Percentiles rank a stretch among this genome's conserved stretches.
These are phyloP conservation scores for Acanthiza pusilla DNA, from an alignment of 2,797 vertebrate species.

Conservation along the genomic window DNA sequence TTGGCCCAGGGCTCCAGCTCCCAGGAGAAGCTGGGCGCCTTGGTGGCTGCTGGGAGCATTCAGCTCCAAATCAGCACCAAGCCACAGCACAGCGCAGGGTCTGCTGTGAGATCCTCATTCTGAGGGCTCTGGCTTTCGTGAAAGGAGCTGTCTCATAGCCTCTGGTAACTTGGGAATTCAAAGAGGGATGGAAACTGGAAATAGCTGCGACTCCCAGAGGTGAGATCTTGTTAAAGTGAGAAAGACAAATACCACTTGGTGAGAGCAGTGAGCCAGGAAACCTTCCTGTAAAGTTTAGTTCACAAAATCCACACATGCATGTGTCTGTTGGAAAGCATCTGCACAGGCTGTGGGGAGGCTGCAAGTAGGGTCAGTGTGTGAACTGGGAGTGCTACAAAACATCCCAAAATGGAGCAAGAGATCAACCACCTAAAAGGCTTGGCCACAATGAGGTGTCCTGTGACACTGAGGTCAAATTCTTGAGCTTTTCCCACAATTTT, in stretches of 20 bases:
- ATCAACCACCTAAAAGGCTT: neutral
- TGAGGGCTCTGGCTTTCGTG: neutral
- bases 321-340: neutral
- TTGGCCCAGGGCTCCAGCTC: neutral
- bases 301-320: neutral
- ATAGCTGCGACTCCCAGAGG: neutral
- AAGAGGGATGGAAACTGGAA: neutral
- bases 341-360: neutral
- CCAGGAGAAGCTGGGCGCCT: neutral
- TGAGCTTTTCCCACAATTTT: neutral
- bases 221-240: neutral
- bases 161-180: neutral
- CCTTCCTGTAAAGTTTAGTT: neutral
- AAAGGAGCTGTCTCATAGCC: neutral
- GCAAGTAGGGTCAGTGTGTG: neutral
- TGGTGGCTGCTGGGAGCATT: neutral
- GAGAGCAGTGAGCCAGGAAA: neutral
- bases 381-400: neutral
- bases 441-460: neutral
- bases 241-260: neutral
- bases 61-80: neutral
- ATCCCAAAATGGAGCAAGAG: neutral
- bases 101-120: neutral
- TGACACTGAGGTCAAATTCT: neutral
- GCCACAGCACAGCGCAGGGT: fast-evolving